Evolutionary conservation across 2,797 vertebrate species (phyloP), one percentile per base, ranked within the genome.

Genomic region (Protosalanx chinensis): DNA sequence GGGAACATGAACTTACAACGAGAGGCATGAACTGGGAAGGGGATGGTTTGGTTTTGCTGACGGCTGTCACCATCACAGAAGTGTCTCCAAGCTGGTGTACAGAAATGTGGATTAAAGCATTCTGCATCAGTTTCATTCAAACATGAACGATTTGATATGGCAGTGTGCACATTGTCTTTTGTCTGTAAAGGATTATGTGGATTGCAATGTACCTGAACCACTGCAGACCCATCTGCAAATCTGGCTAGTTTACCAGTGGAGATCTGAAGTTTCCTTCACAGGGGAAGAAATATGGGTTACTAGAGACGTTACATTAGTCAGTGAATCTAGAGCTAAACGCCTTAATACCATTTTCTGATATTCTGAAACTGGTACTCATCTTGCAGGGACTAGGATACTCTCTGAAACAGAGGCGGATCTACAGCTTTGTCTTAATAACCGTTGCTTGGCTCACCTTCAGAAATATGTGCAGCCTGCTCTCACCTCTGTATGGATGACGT

Each of bases 31-130:
- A 99, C 81, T 96, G 95, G 67, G 96, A 93, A 0, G 91, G 73
- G 68, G 96, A 93, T 5, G 97, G 94, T 82, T 95, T 99, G 71
- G 91, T 96, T 89, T 95, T 99, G 89, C 98, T 99, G 83, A 99
- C 98, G 4, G 96, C 95, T 15, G 97, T 98, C 76, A 98, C 97
- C 98, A 99, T 97, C 68, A 99, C 97, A 10, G 95, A 94, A 6
- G 97, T 97, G 18, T 98, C 94, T 53, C 97, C 98, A 79, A 96
- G 86, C 98, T 99, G 83, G 33, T 46, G 41, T 2, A 46, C 2
- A 46, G 41, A 46, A 37, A 13, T 46, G 41, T 46, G 41, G 10
- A 8, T 46, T 46, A 13, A 46, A 13, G 2, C 41, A 46, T 46
- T 12, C 41, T 0, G 12, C 41, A 46, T 46, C 41, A 46, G 7